Conservation (phyloP, 2,797 vertebrate genomes). For the Gastrophryne carolinensis region DNA sequence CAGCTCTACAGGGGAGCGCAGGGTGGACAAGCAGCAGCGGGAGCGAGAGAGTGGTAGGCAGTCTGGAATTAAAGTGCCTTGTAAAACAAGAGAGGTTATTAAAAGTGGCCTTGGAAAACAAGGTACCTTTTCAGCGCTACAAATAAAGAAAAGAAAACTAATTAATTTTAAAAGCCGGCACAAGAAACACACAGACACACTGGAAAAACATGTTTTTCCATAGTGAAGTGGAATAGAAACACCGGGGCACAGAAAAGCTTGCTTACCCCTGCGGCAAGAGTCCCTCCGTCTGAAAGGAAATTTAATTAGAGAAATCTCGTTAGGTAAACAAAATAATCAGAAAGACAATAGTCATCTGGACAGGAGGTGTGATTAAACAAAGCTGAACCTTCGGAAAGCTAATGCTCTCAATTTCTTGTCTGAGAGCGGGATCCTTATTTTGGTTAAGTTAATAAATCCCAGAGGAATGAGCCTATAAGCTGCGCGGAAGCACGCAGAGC, state of each 20-base stretch:
- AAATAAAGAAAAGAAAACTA: conserved; percentile 48
- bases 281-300: conserved; percentile 87
- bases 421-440: conserved; percentile 9
- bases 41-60: conserved; percentile 30
- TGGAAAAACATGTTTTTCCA: conserved; percentile 29
- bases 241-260: conserved; percentile 79
- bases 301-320: conserved; percentile 99
- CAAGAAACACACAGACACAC: conserved; percentile 38
- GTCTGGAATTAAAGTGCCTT: conserved; percentile 40
- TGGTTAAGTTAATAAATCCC: not conserved
- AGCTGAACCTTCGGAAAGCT: conserved; percentile 73
- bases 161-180: conserved; percentile 55
- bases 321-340: conserved; percentile 97
- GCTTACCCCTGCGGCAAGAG: conserved; percentile 77
- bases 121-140: conserved; percentile 47
- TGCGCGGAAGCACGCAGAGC: too few species aligned
- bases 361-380: conserved; percentile 83
- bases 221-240: conserved; percentile 68
- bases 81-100: conserved; percentile 41
- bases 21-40: conserved; percentile 36
- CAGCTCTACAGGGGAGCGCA: conserved; percentile 2
- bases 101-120: conserved; percentile 35
- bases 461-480: not conserved
- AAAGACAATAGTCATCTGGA: conserved; percentile 95
- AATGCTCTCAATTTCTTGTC: conserved; percentile 64